These are phyloP conservation scores for Mormoops blainvillei DNA, from an alignment of 2,113 vertebrate species.

Conservation along the genomic window DNA sequence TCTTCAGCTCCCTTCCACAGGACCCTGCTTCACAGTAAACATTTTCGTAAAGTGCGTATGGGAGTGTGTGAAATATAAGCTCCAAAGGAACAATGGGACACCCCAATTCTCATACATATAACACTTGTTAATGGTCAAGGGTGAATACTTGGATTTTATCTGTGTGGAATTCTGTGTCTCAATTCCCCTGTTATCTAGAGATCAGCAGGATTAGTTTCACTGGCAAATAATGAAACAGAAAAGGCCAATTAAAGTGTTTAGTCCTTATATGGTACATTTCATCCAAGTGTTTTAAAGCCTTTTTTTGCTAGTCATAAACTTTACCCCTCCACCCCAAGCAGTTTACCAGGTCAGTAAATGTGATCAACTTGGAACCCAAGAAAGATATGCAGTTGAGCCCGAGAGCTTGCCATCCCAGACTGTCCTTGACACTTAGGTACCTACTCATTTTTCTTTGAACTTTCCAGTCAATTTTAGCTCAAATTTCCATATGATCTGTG, in stretches of 20 bases:
- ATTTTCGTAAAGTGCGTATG: conserved; percentile 47
- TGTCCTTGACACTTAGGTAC: neutral
- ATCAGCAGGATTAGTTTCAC: conserved; percentile 37
- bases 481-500: neutral
- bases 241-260: conserved; percentile 20
- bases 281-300: conserved; percentile 37
- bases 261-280: neutral
- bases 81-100: neutral
- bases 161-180: conserved; percentile 29
- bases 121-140: neutral
- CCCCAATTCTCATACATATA: neutral
- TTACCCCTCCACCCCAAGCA: neutral
- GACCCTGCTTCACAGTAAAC: conserved; percentile 28
- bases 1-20: neutral
- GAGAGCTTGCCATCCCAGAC: neutral
- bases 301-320: neutral
- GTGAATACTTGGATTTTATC: conserved; percentile 13
- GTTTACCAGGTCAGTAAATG: neutral
- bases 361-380: neutral
- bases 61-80: neutral
- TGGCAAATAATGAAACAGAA: conserved; percentile 43
- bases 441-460: neutral
- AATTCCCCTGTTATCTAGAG: conserved; percentile 31
- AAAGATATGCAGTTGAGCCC: neutral
- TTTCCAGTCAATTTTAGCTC: neutral